Evolutionary conservation across 2,113 vertebrate genomes (phyloP).

Genomic region (Oceanites oceanicus): DNA sequence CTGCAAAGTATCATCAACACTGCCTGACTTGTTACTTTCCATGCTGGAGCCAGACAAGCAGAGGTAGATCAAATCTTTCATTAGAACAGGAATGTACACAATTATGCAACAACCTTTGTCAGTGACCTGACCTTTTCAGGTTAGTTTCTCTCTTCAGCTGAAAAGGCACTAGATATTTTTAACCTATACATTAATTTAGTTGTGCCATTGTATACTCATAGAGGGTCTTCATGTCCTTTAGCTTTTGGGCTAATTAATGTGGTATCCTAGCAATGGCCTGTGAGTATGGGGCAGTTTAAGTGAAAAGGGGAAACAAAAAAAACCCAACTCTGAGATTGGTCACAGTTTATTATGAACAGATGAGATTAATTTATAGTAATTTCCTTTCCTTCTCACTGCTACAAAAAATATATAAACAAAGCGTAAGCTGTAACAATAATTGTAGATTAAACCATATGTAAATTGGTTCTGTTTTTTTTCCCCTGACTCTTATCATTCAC

Average conservation of each 20-base stretch:
- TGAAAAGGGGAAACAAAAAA: background rate
- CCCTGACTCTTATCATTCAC: background rate
- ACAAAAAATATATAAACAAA: background rate
- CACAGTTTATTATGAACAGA: background rate
- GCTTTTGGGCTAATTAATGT: background rate
- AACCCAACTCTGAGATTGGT: background rate
- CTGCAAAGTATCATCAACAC: slow-evolving; percentile 16
- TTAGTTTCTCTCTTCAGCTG: background rate
- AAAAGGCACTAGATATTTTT: background rate
- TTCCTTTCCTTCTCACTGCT: background rate
- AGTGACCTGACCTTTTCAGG: slow-evolving; percentile 7
- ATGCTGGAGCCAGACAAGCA: slow-evolving; percentile 15
- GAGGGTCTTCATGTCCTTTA: background rate
- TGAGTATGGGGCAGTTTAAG: background rate
- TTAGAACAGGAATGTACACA: slow-evolving; percentile 40
- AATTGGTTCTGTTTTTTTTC: background rate
- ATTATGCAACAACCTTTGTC: slow-evolving; percentile 32
- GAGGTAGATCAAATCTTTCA: slow-evolving; percentile 7
- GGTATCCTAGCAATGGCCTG: background rate
- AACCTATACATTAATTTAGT: background rate
- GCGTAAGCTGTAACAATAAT: background rate
- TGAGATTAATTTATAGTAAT: background rate
- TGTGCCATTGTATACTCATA: background rate
- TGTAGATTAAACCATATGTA: background rate
- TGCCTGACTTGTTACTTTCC: slow-evolving; percentile 18